Percentiles rank a stretch among this genome's conserved stretches.
Evolutionary conservation across 1,140 invertebrate species (phyloP).

Genomic region (Nephila pilipes): DNA sequence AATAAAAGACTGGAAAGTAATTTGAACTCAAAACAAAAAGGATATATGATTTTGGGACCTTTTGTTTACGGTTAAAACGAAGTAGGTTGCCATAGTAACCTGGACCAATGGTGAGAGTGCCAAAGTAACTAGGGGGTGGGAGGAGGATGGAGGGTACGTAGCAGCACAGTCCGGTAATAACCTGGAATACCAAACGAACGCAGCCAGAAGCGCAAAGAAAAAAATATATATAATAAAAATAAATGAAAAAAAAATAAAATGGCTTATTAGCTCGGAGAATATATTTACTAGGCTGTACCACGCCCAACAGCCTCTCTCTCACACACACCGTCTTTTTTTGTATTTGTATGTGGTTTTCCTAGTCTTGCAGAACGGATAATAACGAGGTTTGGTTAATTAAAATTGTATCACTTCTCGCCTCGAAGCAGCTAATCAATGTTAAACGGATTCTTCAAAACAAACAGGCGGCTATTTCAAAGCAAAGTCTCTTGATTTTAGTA

Average conservation of each 20-base stretch:
- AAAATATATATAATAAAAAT: conserved; percentile 35
- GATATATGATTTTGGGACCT: conserved; percentile 62
- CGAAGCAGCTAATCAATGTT: conserved; percentile 16
- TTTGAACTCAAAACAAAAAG: conserved; percentile 48
- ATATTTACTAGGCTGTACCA: conserved; percentile 62
- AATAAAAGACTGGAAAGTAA: conserved; percentile 21
- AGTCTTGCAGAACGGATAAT: conserved; percentile 39
- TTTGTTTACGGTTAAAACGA: conserved; percentile 72
- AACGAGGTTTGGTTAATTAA: conserved; percentile 43
- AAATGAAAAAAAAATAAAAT: conserved; percentile 61
- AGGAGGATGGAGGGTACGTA: background rate
- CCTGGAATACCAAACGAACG: conserved; percentile 66
- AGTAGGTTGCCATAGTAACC: conserved; percentile 56
- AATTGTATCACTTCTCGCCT: conserved; percentile 40
- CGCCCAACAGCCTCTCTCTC: conserved; percentile 53
- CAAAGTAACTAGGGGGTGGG: conserved; percentile 62
- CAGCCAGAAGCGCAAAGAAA: conserved; percentile 51
- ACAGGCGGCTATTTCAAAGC: background rate
- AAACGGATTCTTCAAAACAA: conserved; percentile 13
- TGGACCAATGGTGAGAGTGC: conserved; percentile 74
- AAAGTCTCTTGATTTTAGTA: too few species aligned
- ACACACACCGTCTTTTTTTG: background rate
- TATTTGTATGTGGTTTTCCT: conserved; percentile 33
- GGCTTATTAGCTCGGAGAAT: conserved; percentile 70
- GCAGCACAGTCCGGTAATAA: conserved; percentile 63